phyloP scores from a whole-genome alignment of 2,888 invertebrate genomes.

The Calliopum simillimum region DNA sequence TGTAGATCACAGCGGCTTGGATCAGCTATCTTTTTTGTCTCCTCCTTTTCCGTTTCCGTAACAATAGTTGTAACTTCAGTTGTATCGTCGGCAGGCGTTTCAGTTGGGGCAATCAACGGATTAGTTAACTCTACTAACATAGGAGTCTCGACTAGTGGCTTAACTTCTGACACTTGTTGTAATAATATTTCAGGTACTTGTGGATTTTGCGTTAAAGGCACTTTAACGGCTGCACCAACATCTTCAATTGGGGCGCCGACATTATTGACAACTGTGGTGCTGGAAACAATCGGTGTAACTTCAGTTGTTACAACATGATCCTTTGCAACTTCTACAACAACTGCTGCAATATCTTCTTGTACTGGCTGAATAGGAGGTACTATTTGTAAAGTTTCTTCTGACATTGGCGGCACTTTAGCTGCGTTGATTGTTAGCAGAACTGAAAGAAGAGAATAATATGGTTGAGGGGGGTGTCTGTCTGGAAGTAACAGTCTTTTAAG shows the following conservation, averaged over 20 bases:
- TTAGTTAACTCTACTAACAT: background rate
- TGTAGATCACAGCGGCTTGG: constrained; percentile 50
- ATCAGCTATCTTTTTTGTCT: background rate
- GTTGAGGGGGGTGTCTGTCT: background rate
- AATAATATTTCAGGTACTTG: background rate
- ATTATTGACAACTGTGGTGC: background rate
- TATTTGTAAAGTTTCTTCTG: background rate
- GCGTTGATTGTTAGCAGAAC: constrained; percentile 53
- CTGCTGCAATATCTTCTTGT: constrained; percentile 14
- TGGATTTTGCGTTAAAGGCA: background rate
- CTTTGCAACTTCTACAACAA: constrained; percentile 33
- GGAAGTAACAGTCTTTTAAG: background rate
- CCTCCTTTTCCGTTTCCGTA: background rate
- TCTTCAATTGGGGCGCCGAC: background rate
- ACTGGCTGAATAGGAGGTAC: background rate
- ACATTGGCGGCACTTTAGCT: constrained; percentile 52
- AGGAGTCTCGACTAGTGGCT: background rate
- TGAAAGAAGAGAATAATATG: constrained; percentile 31
- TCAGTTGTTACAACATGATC: constrained; percentile 23
- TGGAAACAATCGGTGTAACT: background rate
- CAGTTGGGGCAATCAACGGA: background rate
- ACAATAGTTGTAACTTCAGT: constrained; percentile 31
- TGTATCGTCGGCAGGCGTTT: constrained; percentile 29
- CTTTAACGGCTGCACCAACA: background rate
- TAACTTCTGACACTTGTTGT: background rate